Percentiles rank a stretch among this genome's conserved stretches.
phyloP scores from a whole-genome alignment of 2,797 vertebrate genomes.

The Perodicticus potto region DNA sequence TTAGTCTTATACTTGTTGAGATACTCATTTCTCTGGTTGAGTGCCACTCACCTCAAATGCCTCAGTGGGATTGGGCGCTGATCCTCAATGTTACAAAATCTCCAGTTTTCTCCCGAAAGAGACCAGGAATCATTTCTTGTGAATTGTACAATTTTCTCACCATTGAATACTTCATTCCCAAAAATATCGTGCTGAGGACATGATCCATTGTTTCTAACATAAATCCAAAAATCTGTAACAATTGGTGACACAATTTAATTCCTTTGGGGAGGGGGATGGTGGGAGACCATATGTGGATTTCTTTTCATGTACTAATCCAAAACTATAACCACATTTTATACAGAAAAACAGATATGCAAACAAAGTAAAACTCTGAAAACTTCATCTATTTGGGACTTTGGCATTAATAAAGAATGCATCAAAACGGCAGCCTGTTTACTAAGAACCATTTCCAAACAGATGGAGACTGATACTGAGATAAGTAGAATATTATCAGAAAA shows the following conservation, averaged over 20 bases:
- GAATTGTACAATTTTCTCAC: not conserved
- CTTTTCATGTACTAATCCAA: not conserved
- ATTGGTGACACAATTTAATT: not conserved
- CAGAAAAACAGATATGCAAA: not conserved
- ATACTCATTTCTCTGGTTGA: not conserved
- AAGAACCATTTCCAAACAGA: conserved; percentile 19
- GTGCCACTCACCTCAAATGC: not conserved
- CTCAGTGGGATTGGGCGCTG: not conserved
- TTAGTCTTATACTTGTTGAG: not conserved
- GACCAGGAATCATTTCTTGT: not conserved
- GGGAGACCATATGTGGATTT: not conserved
- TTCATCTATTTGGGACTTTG: not conserved
- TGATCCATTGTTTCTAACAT: not conserved
- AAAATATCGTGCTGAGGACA: not conserved
- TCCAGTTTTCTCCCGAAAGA: not conserved
- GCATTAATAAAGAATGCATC: not conserved
- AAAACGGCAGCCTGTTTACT: not conserved
- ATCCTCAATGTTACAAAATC: not conserved
- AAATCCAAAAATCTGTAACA: conserved; percentile 10
- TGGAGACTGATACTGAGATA: not conserved
- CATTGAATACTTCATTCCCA: not conserved
- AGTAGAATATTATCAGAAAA: not conserved
- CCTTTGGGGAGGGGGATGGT: not conserved
- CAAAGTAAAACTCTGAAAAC: not conserved
- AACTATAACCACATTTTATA: not conserved